Evolutionary conservation across 2,113 vertebrate species (phyloP), one percentile per base, ranked within the genome.

Genomic region (Maylandia zebra): DNA sequence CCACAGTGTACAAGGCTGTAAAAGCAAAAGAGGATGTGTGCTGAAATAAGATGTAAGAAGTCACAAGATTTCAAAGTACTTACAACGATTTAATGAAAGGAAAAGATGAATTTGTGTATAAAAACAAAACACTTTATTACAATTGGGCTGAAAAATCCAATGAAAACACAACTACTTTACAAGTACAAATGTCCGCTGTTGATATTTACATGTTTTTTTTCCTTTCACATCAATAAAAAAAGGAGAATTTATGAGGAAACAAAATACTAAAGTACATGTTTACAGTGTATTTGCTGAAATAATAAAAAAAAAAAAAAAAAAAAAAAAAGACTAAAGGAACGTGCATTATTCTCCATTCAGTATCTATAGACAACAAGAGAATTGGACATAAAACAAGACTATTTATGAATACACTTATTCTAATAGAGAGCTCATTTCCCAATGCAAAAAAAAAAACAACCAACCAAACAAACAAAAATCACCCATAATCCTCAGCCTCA

Each of bases 61-160:
- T 84, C 81, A 93, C 88, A 86, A 83, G 83, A 89, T 93, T 84
- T 88, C 82, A 43, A 89, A 89, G 84, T 94, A 92, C 90, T 92
- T 91, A 90, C 66, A 93, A 94, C 59, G 48, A 91, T 95, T 94
- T 95, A 93, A 94, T 93, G 90, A 88, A 83, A 87, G 71, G 84
- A 94, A 94, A 94, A 88, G 83, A 93, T 94, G 90, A 92, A 85
- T 92, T 89, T 92, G 94, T 96, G 94, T 96, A 96, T 96, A 97
- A 97, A 98, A 98, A 97, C 97, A 95, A 95, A 95, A 97, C 97
- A 97, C 96, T 98, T 98, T 98, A 98, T 98, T 98, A 97, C 97
- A 97, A 96, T 95, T 95, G 95, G 94, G 94, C 94, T 96, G 96
- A 94, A 96, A 96, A 96, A 96, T 91, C 91, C 85, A 95, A 96